These are phyloP conservation scores for Larimichthys crocea DNA, from an alignment of 2,113 vertebrate species.

Conservation along the genomic window DNA sequence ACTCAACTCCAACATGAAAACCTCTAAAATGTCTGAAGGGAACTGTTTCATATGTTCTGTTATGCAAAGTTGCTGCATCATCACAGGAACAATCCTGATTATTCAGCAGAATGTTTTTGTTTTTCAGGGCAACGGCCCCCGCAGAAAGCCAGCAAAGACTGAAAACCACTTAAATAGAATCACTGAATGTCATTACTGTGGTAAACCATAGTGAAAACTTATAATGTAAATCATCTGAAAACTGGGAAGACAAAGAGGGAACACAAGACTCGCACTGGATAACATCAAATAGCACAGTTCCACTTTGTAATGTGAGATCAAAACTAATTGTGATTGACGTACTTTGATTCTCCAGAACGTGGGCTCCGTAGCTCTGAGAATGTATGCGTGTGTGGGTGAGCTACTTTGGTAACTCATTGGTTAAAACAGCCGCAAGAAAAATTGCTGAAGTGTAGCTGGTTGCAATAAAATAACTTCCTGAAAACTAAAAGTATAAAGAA, in stretches of 20 bases:
- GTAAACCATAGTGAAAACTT: conserved; percentile 60
- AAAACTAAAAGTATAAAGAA: conserved; percentile 15
- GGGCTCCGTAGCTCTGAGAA: conserved; percentile 6
- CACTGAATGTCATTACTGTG: conserved; percentile 60
- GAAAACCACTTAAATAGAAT: conserved; percentile 59
- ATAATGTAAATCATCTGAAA: conserved; percentile 68
- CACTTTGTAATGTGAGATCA: conserved; percentile 63
- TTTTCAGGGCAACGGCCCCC: conserved; percentile 30
- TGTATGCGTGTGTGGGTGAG: background rate
- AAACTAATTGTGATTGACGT: conserved; percentile 58
- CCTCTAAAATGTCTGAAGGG: conserved; percentile 16
- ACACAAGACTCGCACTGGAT: conserved; percentile 40
- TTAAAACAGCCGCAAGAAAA: conserved; percentile 5
- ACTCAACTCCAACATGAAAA: conserved; percentile 34
- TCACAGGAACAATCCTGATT: conserved; percentile 50
- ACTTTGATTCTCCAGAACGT: conserved; percentile 32
- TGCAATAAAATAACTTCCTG: background rate
- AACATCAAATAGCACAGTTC: conserved; percentile 44
- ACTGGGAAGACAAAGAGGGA: conserved; percentile 43
- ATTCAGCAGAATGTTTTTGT: conserved; percentile 53
- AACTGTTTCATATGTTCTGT: conserved; percentile 29
- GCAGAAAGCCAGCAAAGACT: conserved; percentile 41
- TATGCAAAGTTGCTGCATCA: conserved; percentile 49
- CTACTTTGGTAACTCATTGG: background rate
- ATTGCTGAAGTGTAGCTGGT: background rate